Base-by-base conservation (phyloP, 2,888 invertebrate genomes). In the Sesamia inferens region DNA sequence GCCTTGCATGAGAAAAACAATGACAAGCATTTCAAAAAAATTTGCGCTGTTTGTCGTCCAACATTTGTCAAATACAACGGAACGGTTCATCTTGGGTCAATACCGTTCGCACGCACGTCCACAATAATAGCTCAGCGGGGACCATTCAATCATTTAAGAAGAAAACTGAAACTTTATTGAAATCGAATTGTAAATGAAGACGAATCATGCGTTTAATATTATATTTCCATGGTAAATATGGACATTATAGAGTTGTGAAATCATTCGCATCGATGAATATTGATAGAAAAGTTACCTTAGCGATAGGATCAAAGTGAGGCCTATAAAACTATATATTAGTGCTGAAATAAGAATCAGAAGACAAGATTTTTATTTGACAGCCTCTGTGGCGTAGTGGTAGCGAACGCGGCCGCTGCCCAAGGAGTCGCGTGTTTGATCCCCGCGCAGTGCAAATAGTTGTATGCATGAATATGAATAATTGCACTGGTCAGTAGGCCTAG, bases 111-210 rank as follows among this genome's bases (percentile, higher is more conserved):
- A 90, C 91, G 94, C 92, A 92, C 94, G 91, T 86, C 80, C 70
- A 75, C 87, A 92, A 92, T 90, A 85, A 77, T 80, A 82, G 81
- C 93, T 59, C 92, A 93, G 92, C 93, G 88, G 89, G 92, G 84
- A 89, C 85, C 87, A 88, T 90, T 89, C 79, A 87, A 88, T 84
- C 77, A 80, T 74, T 82, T 80, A 72, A 47, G 77, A 79, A 66
- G 81, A 82, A 87, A 86, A 74, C 71, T 80, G 71, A 68, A 58
- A 70, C 62, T 82, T 82, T 82, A 71, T 68, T 76, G 57, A 74
- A 76, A 83, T 69, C 70, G 55, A 86, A 84, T 86, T 79, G 71
- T 14, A 51, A 48, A 65, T 75, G 58, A 79, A 78, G 58, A 58
- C 58, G 42, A 78, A 58, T 86, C 85, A 78, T 82, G 85, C 85